These are phyloP conservation scores for Dallia pectoralis DNA, from an alignment of 2,797 vertebrate species.

Conservation along the genomic window DNA sequence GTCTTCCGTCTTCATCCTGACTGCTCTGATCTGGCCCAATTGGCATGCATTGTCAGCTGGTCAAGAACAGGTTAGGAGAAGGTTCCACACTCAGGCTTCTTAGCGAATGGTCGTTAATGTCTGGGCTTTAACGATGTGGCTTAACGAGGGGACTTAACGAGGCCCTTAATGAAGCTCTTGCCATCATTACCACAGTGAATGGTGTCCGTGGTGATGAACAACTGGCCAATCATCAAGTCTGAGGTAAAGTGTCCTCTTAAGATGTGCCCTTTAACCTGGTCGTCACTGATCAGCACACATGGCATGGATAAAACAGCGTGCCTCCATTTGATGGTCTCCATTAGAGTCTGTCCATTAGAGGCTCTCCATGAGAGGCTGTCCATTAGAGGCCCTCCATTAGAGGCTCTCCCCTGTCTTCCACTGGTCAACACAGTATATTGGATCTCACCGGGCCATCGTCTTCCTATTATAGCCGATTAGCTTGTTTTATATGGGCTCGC, in stretches of 20 bases:
- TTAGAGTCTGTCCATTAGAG: neutral
- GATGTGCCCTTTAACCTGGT: neutral
- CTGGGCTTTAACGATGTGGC: slow-evolving; percentile 67
- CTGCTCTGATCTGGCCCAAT: slow-evolving; percentile 32
- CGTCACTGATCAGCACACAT: slow-evolving; percentile 1
- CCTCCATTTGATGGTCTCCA: too few relatives aligned
- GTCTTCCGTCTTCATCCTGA: neutral
- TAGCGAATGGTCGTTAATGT: slow-evolving; percentile 69
- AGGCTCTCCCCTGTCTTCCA: neutral
- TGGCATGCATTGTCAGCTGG: slow-evolving; percentile 58
- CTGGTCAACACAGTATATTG: neutral
- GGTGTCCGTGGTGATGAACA: slow-evolving; percentile 69
- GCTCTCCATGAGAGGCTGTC: too few relatives aligned
- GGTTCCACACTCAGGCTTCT: slow-evolving; percentile 54
- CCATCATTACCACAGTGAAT: slow-evolving; percentile 72
- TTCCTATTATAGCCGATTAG: neutral
- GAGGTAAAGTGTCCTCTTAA: slow-evolving; percentile 26
- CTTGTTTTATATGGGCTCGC: neutral
- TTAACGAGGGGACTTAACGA: slow-evolving; percentile 78
- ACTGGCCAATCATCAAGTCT: slow-evolving; percentile 40
- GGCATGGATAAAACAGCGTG: neutral
- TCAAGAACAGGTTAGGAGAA: slow-evolving; percentile 62
- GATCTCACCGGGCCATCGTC: neutral
- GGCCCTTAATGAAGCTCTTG: slow-evolving; percentile 78
- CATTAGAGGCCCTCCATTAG: neutral